A percentile compares a stretch with the other conserved stretches of the same genome.
Conservation (phyloP, 1,140 invertebrate genomes). For the Lepidurus arcticus region DNA sequence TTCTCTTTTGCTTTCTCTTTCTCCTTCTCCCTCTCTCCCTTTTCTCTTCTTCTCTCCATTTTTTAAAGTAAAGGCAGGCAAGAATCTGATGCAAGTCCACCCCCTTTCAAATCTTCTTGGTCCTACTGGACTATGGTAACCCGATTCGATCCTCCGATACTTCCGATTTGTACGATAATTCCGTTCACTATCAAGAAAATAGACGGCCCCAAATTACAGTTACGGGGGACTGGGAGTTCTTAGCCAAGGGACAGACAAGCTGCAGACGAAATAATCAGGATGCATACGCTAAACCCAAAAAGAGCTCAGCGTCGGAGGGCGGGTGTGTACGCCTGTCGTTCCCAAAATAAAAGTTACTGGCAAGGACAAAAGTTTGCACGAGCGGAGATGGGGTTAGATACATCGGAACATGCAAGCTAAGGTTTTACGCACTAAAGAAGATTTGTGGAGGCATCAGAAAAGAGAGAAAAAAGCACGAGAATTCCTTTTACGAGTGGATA, state of each 20-base stretch:
- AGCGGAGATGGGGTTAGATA: neutral
- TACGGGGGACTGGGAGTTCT: too few species aligned
- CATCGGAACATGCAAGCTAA: neutral
- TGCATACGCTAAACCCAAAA: neutral
- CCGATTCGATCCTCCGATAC: neutral
- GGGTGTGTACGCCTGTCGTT: neutral
- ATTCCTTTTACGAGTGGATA: neutral
- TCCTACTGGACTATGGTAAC: too few species aligned
- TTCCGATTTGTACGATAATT: neutral
- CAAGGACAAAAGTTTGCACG: neutral
- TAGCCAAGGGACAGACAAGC: neutral
- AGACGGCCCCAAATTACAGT: too few species aligned
- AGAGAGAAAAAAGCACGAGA: neutral
- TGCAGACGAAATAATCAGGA: neutral
- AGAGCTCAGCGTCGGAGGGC: neutral
- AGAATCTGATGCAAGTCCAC: too few species aligned
- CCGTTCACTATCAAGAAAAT: neutral
- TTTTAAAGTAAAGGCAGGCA: neutral
- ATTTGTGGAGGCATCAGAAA: neutral
- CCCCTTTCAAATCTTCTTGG: too few species aligned
- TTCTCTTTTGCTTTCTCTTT: neutral
- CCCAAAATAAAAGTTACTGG: slow-evolving; percentile 1
- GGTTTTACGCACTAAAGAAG: neutral
- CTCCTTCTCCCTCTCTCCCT: neutral
- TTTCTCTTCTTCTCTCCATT: neutral